Evolutionary conservation across 2,797 vertebrate species (phyloP).

Genomic region (Echeneis naucrates): DNA sequence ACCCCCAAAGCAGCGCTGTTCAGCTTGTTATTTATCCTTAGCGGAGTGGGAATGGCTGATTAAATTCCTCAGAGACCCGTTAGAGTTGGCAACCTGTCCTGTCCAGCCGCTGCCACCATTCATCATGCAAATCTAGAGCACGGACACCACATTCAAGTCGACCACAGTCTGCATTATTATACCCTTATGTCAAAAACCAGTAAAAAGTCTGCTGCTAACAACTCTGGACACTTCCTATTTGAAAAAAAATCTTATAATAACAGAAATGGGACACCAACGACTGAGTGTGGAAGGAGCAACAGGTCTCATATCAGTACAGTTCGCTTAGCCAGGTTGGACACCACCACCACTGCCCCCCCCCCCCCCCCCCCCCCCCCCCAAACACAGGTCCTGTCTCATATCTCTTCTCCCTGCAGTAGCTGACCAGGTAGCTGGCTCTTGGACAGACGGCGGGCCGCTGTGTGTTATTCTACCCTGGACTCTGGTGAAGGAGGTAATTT

Average conservation of each 20-base stretch:
- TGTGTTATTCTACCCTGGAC: conserved; percentile 72
- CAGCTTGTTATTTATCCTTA: conserved; percentile 78
- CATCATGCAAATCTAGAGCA: conserved; percentile 84
- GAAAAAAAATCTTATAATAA: conserved; percentile 36
- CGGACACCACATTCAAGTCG: conserved; percentile 54
- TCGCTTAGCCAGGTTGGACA: conserved; percentile 72
- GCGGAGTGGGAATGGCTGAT: conserved; percentile 74
- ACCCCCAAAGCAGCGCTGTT: conserved; percentile 51
- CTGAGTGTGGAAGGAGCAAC: conserved; percentile 60
- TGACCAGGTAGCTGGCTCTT: conserved; percentile 63
- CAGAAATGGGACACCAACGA: conserved; percentile 75
- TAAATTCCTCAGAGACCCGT: conserved; percentile 83
- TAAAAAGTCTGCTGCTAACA: conserved; percentile 76
- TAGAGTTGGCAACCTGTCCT: conserved; percentile 80
- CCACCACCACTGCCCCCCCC: neutral
- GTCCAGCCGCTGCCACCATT: conserved; percentile 75
- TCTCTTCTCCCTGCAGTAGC: conserved; percentile 65
- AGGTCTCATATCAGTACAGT: conserved; percentile 65
- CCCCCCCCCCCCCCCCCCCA: conserved; percentile 3
- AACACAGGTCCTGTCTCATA: conserved; percentile 49
- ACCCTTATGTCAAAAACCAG: conserved; percentile 69
- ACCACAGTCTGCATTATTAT: conserved; percentile 66
- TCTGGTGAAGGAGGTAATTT: conserved; percentile 69
- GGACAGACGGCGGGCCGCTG: conserved; percentile 55
- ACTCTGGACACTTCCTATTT: conserved; percentile 73